A percentile compares a stretch with the other conserved stretches of the same genome.
Conservation (phyloP, 2,797 vertebrate species). For the Peromyscus eremicus region DNA sequence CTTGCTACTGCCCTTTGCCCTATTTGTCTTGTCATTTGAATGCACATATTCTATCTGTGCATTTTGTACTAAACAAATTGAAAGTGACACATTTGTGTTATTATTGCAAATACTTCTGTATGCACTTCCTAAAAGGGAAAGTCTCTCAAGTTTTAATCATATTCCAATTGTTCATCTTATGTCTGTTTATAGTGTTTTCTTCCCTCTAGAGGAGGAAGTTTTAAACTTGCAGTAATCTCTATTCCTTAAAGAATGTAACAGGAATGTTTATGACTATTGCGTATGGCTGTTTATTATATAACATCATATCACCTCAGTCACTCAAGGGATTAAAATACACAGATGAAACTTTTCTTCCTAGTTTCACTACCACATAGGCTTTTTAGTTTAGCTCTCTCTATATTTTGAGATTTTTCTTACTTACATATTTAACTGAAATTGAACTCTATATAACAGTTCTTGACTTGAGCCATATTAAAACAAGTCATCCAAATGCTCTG, state of each 20-base stretch:
- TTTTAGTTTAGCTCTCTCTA: constrained; percentile 21
- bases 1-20: background rate
- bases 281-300: background rate
- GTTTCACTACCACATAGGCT: background rate
- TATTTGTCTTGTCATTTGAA: constrained; percentile 17
- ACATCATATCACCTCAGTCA: background rate
- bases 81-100: background rate
- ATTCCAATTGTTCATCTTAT: background rate
- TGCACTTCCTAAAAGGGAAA: background rate
- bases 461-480: background rate
- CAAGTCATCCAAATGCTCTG: background rate
- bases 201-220: background rate
- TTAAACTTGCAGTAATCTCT: constrained; percentile 41
- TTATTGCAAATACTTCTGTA: background rate
- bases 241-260: constrained; percentile 6
- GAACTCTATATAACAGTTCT: background rate
- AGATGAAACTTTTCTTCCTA: background rate
- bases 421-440: constrained; percentile 38
- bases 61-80: background rate
- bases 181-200: constrained; percentile 11
- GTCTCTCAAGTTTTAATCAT: constrained; percentile 25
- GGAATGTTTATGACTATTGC: background rate
- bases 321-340: background rate
- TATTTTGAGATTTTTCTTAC: background rate
- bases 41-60: background rate